Conservation (phyloP, 2,113 vertebrate genomes). For the Mohoua ochrocephala region DNA sequence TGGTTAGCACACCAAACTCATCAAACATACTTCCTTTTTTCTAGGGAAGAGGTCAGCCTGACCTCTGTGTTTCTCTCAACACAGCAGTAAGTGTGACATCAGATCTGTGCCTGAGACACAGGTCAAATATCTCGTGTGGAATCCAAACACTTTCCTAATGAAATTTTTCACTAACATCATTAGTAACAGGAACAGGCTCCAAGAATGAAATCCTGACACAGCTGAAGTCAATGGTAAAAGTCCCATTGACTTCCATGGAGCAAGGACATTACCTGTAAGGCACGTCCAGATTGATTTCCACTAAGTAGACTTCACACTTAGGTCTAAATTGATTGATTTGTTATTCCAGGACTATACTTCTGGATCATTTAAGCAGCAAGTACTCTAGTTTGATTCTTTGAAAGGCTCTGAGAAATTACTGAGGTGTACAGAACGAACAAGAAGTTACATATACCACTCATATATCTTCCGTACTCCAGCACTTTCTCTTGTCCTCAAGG, state of each 20-base stretch:
- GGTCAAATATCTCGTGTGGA: neutral
- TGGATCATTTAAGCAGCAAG: slow-evolving; percentile 13
- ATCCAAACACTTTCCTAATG: neutral
- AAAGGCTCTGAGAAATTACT: slow-evolving; percentile 12
- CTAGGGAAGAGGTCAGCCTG: neutral
- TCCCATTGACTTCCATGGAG: neutral
- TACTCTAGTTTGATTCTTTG: neutral
- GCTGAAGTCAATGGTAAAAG: neutral
- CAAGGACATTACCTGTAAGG: neutral
- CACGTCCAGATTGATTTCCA: neutral
- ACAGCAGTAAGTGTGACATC: accelerated
- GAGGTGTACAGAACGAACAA: neutral
- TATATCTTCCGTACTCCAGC: slow-evolving; percentile 8
- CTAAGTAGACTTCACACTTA: neutral
- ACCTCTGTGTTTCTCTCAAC: neutral
- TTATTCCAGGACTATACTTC: neutral
- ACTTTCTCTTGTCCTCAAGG: neutral
- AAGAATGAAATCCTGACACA: neutral
- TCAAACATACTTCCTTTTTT: neutral
- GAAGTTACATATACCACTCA: neutral
- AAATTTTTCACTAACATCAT: neutral
- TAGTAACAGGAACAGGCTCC: neutral
- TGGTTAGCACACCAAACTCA: neutral
- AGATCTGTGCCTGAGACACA: neutral
- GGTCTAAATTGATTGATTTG: slow-evolving; percentile 15